Base-by-base conservation (phyloP, 2,888 invertebrate genomes). In the Drosophila demipolita region DNA sequence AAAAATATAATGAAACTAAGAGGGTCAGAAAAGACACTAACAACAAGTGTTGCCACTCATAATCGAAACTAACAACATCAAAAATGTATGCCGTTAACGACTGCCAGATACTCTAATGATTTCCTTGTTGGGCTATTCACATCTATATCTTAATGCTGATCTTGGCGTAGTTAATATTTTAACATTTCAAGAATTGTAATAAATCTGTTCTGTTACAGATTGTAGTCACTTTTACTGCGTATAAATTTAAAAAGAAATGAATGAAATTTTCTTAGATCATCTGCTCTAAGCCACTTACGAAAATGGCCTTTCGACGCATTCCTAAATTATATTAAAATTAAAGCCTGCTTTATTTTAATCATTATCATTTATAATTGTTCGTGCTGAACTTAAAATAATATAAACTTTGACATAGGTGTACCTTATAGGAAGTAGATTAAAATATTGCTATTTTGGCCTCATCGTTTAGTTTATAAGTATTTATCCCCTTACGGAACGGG, bases 11-110 rank as follows among this genome's bases (percentile, higher is more conserved):
- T 40, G 33, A 54, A 53, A 35, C 52, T 20, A 42, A 23, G 53
- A 49, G 50, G 73, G 73, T 73, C 65, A 75, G 59, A 60, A 71
- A 54, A 17, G 20, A 32, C 52, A 35, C 15, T 29, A 40, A 40
- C 45, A 57, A 26, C 58, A 68, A 69, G 70, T 60, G 70, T 33
- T 70, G 62, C 54, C 62, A 50, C 49, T 70, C 63, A 45, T 32
- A 54, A 48, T 38, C 69, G 17, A 35, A 58, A 40, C 53, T 29
- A 55, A 42, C 35, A 40, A 66, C 35, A 20, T n/a, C 15, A 0
- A 20, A 12, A 15, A 12, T 11, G 29, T 6, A 12, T 23, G 55
- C 66, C 23, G 8, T 3, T 12, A 29, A 23, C 55, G 48, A 55
- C 48, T 58, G 58, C 6, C 6, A 57, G 40, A 67, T 50, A 67